These are phyloP conservation scores for Drosophila rhopaloa DNA, from an alignment of 1,140 invertebrate genomes.

Conservation along the genomic window DNA sequence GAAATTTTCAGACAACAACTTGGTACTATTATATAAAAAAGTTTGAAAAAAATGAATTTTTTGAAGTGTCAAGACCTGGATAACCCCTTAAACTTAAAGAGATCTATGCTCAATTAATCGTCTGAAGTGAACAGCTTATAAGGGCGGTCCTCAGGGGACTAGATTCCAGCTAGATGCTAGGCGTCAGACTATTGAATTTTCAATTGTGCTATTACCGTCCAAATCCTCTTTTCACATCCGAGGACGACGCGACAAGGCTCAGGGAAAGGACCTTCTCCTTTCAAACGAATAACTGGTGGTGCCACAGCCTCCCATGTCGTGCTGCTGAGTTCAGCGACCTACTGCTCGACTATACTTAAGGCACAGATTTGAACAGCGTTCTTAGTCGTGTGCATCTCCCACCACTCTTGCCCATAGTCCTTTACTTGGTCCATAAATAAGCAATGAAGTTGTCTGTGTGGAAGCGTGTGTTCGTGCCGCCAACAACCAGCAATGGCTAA, in stretches of 20 bases:
- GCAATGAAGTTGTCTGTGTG: constrained; percentile 44
- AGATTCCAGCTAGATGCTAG: neutral
- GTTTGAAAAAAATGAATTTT: too few species aligned
- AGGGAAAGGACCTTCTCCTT: constrained; percentile 2
- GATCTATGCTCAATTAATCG: constrained; percentile 20
- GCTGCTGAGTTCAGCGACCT: constrained; percentile 58
- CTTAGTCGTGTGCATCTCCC: neutral
- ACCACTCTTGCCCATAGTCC: constrained; percentile 3
- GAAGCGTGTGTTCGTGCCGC: constrained; percentile 7
- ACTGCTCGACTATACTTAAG: constrained; percentile 40
- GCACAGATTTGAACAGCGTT: constrained; percentile 27
- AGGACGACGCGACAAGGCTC: constrained; percentile 1
- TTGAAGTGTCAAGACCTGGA: too few species aligned
- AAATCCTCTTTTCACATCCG: neutral
- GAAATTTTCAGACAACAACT: too few species aligned
- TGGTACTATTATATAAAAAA: too few species aligned
- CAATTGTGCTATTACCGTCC: constrained; percentile 23
- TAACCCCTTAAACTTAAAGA: constrained; percentile 25
- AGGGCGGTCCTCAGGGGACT: constrained; percentile 1
- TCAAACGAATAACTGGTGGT: constrained; percentile 32
- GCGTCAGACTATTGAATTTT: constrained; percentile 5
- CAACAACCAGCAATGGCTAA: constrained; percentile 17
- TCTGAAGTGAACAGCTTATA: neutral
- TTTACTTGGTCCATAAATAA: constrained; percentile 51
- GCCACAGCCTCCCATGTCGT: neutral